A percentile compares a stretch with the other conserved stretches of the same genome.
Conservation (phyloP, 2,888 invertebrate species). For the Physocephala rufipes region DNA sequence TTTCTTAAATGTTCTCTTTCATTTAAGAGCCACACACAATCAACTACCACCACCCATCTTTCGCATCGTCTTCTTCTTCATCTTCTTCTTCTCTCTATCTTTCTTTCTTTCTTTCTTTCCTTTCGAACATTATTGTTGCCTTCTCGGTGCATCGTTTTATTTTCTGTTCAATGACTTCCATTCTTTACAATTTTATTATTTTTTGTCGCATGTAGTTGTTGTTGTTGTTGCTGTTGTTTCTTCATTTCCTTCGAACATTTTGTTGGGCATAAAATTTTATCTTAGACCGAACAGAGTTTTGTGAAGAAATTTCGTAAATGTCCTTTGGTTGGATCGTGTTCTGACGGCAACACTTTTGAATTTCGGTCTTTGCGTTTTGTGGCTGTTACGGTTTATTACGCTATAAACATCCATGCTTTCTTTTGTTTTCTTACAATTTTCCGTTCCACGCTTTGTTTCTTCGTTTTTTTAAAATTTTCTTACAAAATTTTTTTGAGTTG, state of each 20-base stretch:
- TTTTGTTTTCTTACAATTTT: slow-evolving; percentile 18
- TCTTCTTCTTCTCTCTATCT: background rate
- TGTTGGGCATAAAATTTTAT: background rate
- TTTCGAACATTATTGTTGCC: background rate
- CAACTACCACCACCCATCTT: background rate
- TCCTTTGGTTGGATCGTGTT: slow-evolving; percentile 15
- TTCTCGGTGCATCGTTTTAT: background rate
- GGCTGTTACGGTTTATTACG: slow-evolving; percentile 17
- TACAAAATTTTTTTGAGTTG: background rate
- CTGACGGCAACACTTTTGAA: no score
- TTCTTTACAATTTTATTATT: background rate
- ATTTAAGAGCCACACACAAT: background rate
- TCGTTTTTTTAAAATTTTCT: background rate
- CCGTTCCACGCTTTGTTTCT: no score
- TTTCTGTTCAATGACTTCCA: background rate
- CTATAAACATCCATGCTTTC: slow-evolving; percentile 4
- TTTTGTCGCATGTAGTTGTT: background rate
- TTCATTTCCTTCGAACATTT: background rate
- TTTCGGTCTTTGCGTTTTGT: no score
- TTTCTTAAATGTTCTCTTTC: background rate
- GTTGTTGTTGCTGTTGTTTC: background rate
- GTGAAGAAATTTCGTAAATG: slow-evolving; percentile 4
- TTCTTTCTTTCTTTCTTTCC: background rate
- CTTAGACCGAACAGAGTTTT: background rate
- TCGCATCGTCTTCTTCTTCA: background rate